Evolutionary conservation across 2,797 vertebrate species (phyloP), one percentile per base, ranked within the genome.

Genomic region (Ctenosaura bakeri): DNA sequence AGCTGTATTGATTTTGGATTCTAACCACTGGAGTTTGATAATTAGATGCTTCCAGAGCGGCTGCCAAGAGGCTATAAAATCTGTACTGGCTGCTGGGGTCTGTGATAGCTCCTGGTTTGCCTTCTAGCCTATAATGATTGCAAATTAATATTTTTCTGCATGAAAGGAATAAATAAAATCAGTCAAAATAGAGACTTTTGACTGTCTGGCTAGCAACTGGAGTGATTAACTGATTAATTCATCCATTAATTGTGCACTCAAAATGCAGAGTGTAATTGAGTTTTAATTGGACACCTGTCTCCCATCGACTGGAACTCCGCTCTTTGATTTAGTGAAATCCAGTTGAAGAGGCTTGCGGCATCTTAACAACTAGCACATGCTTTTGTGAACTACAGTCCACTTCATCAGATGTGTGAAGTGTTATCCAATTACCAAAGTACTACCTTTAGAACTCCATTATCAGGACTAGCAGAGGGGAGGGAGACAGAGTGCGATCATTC

Each of bases 31-130:
- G 88, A 92, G 91, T 91, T 93, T 92, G 94, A 74, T 95, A 95
- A 94, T 92, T 92, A 95, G 95, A 94, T 86, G 92, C 92, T 93
- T 94, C 96, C 54, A 91, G 91, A 93, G 92, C 95, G 95, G 95
- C 94, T 96, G 94, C 95, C 94, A 91, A 96, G 88, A 94, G 86
- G 91, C 93, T 88, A 91, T 95, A 94, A 95, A 95, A 94, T 95
- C 92, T 92, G 91, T 92, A 93, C 93, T 22, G 95, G 91, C 87
- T 95, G 92, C 89, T 8, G 89, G 93, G 92, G 91, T 96, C 94
- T 88, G 92, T 94, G 94, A 96, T 94, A 94, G 94, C 94, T 95
- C 93, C 94, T 96, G 96, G 93, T 87, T 94, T 90, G 93, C 92
- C 94, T 95, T 94, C 94, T 95, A 92, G 91, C 95, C 94, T 93